Percentiles rank a stretch among this genome's conserved stretches.
Conservation (phyloP, 2,888 invertebrate genomes). For the Eupithecia dodoneata region DNA sequence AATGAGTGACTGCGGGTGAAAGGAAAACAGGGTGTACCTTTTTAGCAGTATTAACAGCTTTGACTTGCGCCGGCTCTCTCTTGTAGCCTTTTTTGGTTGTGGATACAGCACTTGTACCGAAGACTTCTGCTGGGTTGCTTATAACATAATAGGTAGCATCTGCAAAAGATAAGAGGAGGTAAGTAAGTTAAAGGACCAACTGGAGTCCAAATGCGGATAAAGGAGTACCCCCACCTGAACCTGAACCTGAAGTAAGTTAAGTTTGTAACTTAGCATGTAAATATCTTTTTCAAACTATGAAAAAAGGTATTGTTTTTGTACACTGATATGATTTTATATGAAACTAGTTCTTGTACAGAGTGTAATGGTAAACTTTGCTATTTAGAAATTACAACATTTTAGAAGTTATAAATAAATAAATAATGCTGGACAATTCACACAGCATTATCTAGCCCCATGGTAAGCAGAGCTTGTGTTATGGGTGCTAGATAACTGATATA, state of each 20-base stretch:
- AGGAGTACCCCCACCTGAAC: too few species aligned
- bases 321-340: background rate
- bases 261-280: background rate
- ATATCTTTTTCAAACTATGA: background rate
- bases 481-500: too few species aligned
- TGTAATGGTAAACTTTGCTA: too few species aligned
- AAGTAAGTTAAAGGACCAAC: background rate
- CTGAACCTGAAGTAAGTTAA: too few species aligned
- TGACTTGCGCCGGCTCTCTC: slow-evolving; percentile 84
- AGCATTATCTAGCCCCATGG: too few species aligned
- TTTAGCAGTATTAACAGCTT: slow-evolving; percentile 85
- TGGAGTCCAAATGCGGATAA: too few species aligned
- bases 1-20: background rate
- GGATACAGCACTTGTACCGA: slow-evolving; percentile 80
- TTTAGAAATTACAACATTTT: too few species aligned
- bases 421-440: too few species aligned
- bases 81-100: slow-evolving; percentile 71
- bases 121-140: slow-evolving; percentile 91
- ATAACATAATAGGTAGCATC: slow-evolving; percentile 90
- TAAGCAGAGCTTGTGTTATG: too few species aligned
- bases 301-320: background rate
- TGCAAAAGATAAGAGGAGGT: slow-evolving; percentile 2
- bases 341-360: background rate
- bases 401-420: too few species aligned
- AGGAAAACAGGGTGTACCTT: slow-evolving; percentile 73